phyloP scores from a whole-genome alignment of 2,113 vertebrate genomes.

The Cyprinodon brontotheroides region DNA sequence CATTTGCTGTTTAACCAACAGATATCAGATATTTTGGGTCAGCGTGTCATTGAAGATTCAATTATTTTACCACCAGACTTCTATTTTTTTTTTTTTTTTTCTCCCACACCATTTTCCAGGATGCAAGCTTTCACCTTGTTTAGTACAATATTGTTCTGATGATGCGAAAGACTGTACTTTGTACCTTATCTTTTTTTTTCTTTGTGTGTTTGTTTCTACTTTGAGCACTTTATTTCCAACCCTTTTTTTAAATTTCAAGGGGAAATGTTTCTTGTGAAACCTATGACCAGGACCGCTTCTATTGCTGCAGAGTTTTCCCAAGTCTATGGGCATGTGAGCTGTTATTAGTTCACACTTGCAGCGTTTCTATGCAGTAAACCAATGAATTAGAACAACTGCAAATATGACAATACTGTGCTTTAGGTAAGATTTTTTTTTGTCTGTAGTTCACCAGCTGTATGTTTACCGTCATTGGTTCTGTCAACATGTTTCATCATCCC shows the following conservation, averaged over 20 bases:
- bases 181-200: background rate
- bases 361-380: constrained; percentile 1
- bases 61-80: background rate
- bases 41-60: background rate
- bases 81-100: background rate
- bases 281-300: background rate
- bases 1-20: background rate
- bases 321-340: background rate
- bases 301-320: background rate
- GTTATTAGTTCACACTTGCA: constrained; percentile 18
- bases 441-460: background rate
- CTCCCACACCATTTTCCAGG: background rate
- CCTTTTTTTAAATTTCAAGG: background rate
- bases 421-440: background rate
- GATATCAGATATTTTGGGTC: background rate
- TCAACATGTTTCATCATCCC: constrained; percentile 6
- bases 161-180: background rate
- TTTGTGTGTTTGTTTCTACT: background rate
- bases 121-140: background rate
- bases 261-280: background rate
- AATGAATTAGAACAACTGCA: background rate
- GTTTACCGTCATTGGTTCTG: constrained; percentile 1
- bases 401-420: constrained; percentile 26
- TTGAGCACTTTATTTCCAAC: background rate
- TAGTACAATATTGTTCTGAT: background rate